These are phyloP conservation scores for Caenorhabditis inopinata DNA, from an alignment of 1,140 invertebrate species.

Conservation along the genomic window DNA sequence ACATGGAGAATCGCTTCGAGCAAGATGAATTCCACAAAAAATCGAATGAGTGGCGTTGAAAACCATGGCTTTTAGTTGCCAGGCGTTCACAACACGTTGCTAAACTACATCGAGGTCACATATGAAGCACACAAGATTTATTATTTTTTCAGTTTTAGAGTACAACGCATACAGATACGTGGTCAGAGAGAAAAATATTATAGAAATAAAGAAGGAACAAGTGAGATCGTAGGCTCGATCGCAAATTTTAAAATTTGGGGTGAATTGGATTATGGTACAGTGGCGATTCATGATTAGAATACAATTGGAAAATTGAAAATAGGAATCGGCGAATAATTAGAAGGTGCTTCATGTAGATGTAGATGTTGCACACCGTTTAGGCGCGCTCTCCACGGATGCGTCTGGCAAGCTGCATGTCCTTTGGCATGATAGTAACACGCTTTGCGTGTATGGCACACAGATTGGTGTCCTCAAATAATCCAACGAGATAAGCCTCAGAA, in stretches of 20 bases:
- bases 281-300: too few species aligned
- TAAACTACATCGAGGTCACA: neutral
- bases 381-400: conserved; percentile 74
- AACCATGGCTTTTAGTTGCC: neutral
- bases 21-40: neutral
- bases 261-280: neutral
- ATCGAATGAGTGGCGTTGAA: neutral
- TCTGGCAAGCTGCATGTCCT: conserved; percentile 86
- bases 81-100: neutral
- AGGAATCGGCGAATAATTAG: too few species aligned
- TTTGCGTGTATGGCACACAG: conserved; percentile 90
- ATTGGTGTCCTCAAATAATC: conserved; percentile 86
- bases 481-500: conserved; percentile 84
- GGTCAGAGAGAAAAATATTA: neutral
- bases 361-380: conserved; percentile 55
- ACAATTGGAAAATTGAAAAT: too few species aligned
- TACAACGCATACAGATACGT: neutral
- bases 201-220: neutral
- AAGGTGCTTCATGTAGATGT: neutral
- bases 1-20: neutral
- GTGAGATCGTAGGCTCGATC: neutral
- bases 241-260: neutral
- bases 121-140: neutral
- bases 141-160: neutral
- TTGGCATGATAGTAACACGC: conserved; percentile 91